Evolutionary conservation across 2,113 vertebrate genomes (phyloP).

Genomic region (Taurulus bubalis): DNA sequence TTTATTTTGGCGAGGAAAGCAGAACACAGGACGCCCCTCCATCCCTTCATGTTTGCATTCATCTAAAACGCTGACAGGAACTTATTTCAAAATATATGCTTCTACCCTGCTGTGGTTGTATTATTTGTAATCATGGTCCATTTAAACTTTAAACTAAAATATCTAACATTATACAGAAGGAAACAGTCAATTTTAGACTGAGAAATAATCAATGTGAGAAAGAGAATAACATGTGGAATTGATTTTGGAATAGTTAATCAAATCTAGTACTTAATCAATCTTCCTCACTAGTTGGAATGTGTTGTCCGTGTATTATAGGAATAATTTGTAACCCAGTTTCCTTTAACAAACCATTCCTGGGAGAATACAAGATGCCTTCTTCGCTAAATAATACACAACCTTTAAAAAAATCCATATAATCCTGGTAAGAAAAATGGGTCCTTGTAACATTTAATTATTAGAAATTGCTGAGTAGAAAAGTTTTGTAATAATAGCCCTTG

Average conservation of each 20-base stretch:
- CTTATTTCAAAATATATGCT: background rate
- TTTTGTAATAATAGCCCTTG: constrained; percentile 69
- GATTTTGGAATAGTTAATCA: background rate
- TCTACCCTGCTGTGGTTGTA: background rate
- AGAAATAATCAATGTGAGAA: background rate
- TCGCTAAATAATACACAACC: constrained; percentile 44
- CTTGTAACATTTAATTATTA: constrained; percentile 70
- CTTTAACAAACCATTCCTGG: background rate
- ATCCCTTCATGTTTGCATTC: background rate
- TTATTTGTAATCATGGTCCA: background rate
- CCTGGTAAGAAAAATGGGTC: constrained; percentile 55
- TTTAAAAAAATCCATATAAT: constrained; percentile 43
- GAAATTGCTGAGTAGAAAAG: constrained; percentile 72
- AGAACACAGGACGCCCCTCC: background rate
- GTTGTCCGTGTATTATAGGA: constrained; percentile 6
- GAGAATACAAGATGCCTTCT: constrained; percentile 30
- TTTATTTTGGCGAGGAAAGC: constrained; percentile 22
- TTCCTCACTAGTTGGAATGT: background rate
- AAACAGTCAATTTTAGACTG: background rate
- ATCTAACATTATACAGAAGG: background rate
- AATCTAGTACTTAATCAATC: background rate
- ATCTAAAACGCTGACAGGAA: background rate
- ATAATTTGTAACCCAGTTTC: constrained; percentile 46
- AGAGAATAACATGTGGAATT: background rate
- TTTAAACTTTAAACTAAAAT: no score